These are phyloP conservation scores for Phymatocera aterrima DNA, from an alignment of 2,888 invertebrate genomes.

Conservation along the genomic window DNA sequence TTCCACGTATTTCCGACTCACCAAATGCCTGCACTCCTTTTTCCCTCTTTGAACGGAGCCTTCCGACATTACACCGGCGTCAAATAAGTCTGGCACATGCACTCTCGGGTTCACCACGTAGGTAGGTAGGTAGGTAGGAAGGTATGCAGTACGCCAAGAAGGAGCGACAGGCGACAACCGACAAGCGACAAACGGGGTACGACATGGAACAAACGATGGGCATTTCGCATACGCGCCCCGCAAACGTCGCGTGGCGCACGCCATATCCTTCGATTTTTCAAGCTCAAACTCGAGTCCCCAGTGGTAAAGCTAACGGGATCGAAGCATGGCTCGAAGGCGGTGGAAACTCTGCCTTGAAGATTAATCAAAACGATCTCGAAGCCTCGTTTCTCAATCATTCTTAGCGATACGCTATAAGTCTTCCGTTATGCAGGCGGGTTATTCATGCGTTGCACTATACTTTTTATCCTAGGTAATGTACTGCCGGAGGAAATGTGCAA, in stretches of 20 bases:
- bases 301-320: background rate
- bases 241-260: constrained; percentile 20
- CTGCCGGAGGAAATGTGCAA: too few relatives aligned
- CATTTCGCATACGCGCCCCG: constrained; percentile 40
- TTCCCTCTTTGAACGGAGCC: constrained; percentile 25
- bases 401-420: background rate
- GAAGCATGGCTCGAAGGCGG: background rate
- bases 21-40: constrained; percentile 20
- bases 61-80: constrained; percentile 36
- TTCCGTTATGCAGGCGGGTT: background rate
- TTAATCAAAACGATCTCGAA: constrained; percentile 14
- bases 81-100: constrained; percentile 49
- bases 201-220: constrained; percentile 40
- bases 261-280: constrained; percentile 37
- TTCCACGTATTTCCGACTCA: constrained; percentile 11
- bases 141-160: constrained; percentile 16
- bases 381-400: background rate
- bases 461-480: background rate
- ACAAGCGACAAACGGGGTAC: constrained; percentile 39
- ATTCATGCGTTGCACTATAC: background rate
- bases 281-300: constrained; percentile 23
- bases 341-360: background rate
- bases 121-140: too few relatives aligned
- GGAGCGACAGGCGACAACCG: constrained; percentile 35
- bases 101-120: constrained; percentile 35